Base-by-base conservation (phyloP, 2,888 invertebrate genomes). In the Arrhopalites spinosus region DNA sequence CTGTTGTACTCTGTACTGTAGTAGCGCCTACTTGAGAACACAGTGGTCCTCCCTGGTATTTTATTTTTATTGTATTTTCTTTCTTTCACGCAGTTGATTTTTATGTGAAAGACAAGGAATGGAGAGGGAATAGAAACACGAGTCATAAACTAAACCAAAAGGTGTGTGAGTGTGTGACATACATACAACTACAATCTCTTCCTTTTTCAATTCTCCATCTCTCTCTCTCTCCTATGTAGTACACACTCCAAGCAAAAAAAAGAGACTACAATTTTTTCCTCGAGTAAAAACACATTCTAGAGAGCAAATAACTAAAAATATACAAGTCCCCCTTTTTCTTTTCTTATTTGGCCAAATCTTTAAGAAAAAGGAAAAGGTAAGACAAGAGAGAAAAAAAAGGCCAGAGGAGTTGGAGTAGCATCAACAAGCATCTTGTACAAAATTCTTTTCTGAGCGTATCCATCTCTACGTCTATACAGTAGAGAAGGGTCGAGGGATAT, bases 21-120 rank as follows among this genome's bases (percentile, higher is more conserved):
- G 1, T n/a, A 61, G 25, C 29, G 11, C 23, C 27, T 53, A 25
- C 23, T 30, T 25, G 23, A 59, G 56, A 71, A 43, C 17, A 61
- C 15, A 43, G 53, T 72, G 47, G 45, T 72, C 72, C 29, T 72
- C 47, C 29, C 27, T 29, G 63, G 63, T 47, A 72, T 63, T 63
- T 72, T 72, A 72, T 72, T 72, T 36, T 72, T 72, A 72, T 72
- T 61, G 47, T 72, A 45, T 64, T 72, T 72, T 72, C 64, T 47
- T 63, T 64, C 63, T 72, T 47, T 72, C 72, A 63, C 72, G 47
- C 72, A 63, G 63, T 72, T 72, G 63, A 72, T 72, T 72, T 72
- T 72, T 72, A 72, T 72, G 72, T 64, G 66, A 66, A 66, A 43
- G 66, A 66, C 66, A 36, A 43, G 43, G 27, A 64, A 72, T 11